Evolutionary conservation across 2,888 invertebrate species (phyloP), one percentile per base, ranked within the genome.

Genomic region (Micoletzkya japonica): DNA sequence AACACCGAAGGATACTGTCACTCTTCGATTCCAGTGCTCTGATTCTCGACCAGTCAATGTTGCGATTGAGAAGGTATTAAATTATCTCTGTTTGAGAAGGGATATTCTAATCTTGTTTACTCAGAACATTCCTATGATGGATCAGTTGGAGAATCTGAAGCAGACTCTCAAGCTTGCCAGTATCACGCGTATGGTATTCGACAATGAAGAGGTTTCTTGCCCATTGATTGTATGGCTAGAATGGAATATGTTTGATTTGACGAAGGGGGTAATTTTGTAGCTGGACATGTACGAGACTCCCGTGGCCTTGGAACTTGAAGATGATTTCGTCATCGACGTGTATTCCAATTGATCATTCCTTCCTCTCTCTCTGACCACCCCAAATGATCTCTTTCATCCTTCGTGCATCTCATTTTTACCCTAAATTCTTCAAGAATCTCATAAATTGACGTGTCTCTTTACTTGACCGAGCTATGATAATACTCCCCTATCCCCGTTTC

Each of bases 261-360:
- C 32, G 57, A 57, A 54, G 7, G 7, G 54, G 26, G 7, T 54
- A 10, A 54, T 54, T 39, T 49, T 61, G 24, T 10, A 64, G 64
- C 30, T 64, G 10, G 54, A 64, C 36, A n/a, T 64, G 28, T 32
- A 26, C 0, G 26, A 6, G 2, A 64, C 64, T 64, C 64, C 64
- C 1, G 2, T 30, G 3, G 54, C 36, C 36, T 54, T 64, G n/a
- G 64, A 64, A 20, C 50, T 64, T 50, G 64, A 64, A 20, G 64
- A 64, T 37, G 64, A 54, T n/a, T 50, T 52, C 7, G 50, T 50
- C 10, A 54, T 64, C 14, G 64, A 64, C 54, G 64, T 64, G 1
- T 64, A 64, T 64, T 32, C 52, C 20, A 20, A 36, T 36, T 36
- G 54, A 36, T 36, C 57, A 20, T 20, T 52, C 36, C 24, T n/a